A percentile compares a stretch with the other conserved stretches of the same genome.
These are phyloP conservation scores for Nasonia oneida DNA, from an alignment of 2,888 invertebrate genomes.

Conservation along the genomic window DNA sequence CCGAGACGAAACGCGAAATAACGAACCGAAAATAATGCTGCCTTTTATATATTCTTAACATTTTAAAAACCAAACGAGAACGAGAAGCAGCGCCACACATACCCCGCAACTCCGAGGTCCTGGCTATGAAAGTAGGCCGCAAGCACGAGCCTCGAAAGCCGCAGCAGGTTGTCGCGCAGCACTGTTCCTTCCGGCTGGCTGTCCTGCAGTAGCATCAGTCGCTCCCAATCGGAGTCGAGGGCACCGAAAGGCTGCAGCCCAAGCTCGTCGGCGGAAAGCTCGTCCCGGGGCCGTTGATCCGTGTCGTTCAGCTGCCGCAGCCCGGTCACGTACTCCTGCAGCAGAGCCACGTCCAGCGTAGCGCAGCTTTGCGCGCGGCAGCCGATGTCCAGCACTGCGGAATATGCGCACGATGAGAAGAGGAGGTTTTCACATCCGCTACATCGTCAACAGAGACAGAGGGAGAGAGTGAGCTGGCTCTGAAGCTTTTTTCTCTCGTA, in stretches of 20 bases:
- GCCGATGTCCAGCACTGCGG: constrained; percentile 11
- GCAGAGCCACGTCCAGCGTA: constrained; percentile 28
- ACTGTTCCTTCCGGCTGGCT: constrained; percentile 65
- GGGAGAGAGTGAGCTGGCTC: too few species aligned
- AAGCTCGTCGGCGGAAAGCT: constrained; percentile 4
- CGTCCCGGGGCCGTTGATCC: background rate
- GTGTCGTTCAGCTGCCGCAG: constrained; percentile 28
- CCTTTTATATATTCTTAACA: too few species aligned
- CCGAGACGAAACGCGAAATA: too few species aligned
- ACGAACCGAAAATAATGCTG: too few species aligned
- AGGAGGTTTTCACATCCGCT: too few species aligned
- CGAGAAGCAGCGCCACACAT: too few species aligned
- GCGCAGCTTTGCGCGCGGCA: constrained; percentile 43
- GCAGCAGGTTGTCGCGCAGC: constrained; percentile 65
- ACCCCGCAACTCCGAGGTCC: constrained; percentile 25
- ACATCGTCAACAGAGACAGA: too few species aligned
- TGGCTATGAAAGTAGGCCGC: constrained; percentile 64
- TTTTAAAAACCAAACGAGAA: too few species aligned
- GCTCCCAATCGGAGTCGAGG: constrained; percentile 68
- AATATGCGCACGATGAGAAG: background rate
- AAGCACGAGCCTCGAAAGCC: constrained; percentile 66
- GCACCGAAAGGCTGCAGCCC: constrained; percentile 67
- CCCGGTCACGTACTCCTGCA: constrained; percentile 48
- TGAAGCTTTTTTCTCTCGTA: too few species aligned
- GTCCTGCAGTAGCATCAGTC: constrained; percentile 64